Evolutionary conservation across 1,140 invertebrate genomes (phyloP).

Genomic region (Anoplolepis gracilipes): DNA sequence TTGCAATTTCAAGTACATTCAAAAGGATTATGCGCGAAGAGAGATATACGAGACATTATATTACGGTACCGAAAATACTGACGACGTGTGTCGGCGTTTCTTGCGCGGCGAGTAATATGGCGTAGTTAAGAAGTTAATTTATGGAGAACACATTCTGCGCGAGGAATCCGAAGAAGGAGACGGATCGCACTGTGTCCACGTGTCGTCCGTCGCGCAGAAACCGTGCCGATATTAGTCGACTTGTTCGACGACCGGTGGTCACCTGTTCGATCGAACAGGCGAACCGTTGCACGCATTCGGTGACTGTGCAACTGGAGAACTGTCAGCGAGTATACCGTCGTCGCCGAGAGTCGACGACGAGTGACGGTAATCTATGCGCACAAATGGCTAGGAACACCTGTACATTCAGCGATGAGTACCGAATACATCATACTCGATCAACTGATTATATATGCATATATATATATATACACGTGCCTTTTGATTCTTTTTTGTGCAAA

Average conservation of each 20-base stretch:
- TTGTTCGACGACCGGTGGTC: conserved; percentile 59
- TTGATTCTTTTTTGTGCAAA: neutral
- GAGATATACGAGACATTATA: neutral
- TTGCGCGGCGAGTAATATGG: neutral
- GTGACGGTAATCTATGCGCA: conserved; percentile 74
- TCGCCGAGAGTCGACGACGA: conserved; percentile 44
- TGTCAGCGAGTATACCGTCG: conserved; percentile 53
- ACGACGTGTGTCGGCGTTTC: neutral
- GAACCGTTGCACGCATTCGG: neutral
- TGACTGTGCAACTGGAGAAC: conserved; percentile 13
- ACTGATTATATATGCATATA: neutral
- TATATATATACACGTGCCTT: neutral
- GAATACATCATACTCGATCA: neutral
- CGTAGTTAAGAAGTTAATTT: conserved; percentile 50
- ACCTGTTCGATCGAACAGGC: conserved; percentile 59
- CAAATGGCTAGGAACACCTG: conserved; percentile 60
- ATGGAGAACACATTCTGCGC: conserved; percentile 39
- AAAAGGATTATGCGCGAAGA: neutral
- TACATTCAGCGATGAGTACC: conserved; percentile 1
- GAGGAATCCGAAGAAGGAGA: conserved; percentile 16
- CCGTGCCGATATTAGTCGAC: conserved; percentile 36
- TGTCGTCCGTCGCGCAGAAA: conserved; percentile 33
- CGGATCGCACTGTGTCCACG: conserved; percentile 25
- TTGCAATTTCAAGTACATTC: conserved; percentile 10
- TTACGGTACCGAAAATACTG: neutral